phyloP scores from a whole-genome alignment of 1,140 invertebrate genomes.

The Prorops nasuta region DNA sequence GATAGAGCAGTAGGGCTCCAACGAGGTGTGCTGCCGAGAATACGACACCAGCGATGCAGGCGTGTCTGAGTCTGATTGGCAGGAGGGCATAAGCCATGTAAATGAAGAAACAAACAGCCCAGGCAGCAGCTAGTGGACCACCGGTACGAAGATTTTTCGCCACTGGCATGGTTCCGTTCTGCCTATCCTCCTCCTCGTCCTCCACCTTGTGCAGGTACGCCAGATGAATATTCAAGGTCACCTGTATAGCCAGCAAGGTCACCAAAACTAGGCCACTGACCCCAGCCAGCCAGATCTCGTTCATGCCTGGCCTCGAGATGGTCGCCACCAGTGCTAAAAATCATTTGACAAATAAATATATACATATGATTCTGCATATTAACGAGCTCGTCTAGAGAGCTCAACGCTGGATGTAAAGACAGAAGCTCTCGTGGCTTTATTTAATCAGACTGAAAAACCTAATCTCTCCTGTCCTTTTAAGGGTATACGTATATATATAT shows the following conservation, averaged over 20 bases:
- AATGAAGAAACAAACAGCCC: constrained; percentile 74
- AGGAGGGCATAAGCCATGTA: constrained; percentile 87
- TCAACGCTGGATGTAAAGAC: no score
- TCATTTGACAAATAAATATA: background rate
- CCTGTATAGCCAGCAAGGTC: constrained; percentile 68
- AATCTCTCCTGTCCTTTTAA: no score
- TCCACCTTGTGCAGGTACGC: constrained; percentile 30
- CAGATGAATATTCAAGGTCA: constrained; percentile 57
- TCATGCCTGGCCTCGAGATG: constrained; percentile 78
- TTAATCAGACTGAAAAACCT: no score
- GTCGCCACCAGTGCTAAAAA: constrained; percentile 70
- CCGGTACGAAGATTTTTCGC: constrained; percentile 34
- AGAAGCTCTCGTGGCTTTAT: no score
- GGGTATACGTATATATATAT: no score
- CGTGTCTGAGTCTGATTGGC: constrained; percentile 78
- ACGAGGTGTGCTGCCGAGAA: constrained; percentile 69
- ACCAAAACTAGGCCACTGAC: constrained; percentile 78
- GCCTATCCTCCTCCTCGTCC: constrained; percentile 18
- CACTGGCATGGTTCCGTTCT: constrained; percentile 37
- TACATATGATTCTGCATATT: no score
- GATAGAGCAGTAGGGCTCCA: constrained; percentile 41
- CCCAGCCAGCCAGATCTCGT: constrained; percentile 81
- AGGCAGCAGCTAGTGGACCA: constrained; percentile 60
- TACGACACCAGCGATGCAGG: constrained; percentile 69
- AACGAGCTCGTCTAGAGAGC: no score